These are phyloP conservation scores for Panthera tigris DNA, from an alignment of 2,113 vertebrate genomes.

Conservation along the genomic window DNA sequence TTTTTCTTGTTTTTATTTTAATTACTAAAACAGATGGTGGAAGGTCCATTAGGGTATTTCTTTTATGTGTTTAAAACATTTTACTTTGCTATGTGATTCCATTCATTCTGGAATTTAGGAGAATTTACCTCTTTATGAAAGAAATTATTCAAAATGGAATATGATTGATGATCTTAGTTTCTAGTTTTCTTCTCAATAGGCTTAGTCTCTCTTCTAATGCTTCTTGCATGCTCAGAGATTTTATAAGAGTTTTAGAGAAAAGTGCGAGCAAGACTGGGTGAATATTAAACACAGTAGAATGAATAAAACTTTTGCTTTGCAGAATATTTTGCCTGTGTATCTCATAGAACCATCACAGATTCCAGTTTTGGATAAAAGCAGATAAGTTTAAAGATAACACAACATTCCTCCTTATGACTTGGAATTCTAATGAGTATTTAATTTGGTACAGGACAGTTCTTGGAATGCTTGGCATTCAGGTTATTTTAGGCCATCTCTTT, in stretches of 20 bases:
- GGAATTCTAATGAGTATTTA: constrained; percentile 17
- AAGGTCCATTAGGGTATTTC: neutral
- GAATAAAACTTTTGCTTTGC: constrained; percentile 43
- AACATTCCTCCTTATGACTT: constrained; percentile 1
- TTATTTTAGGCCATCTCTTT: constrained; percentile 56
- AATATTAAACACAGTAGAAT: constrained; percentile 23
- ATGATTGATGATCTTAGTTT: constrained; percentile 24
- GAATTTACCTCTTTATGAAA: constrained; percentile 47
- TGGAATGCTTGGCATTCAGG: constrained; percentile 57
- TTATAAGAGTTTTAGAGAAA: constrained; percentile 51
- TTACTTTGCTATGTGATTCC: constrained; percentile 39
- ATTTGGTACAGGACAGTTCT: constrained; percentile 44
- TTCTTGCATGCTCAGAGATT: constrained; percentile 26
- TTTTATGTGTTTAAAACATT: constrained; percentile 45
- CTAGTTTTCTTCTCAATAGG: constrained; percentile 41
- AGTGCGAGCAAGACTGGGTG: constrained; percentile 10
- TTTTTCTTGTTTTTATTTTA: constrained; percentile 32
- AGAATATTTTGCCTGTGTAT: constrained; percentile 36
- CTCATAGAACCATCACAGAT: neutral
- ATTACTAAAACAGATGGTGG: constrained; percentile 7
- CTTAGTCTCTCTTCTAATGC: neutral
- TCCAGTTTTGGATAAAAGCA: constrained; percentile 41
- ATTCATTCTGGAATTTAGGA: constrained; percentile 36
- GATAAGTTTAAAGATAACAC: constrained; percentile 12
- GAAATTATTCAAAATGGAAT: constrained; percentile 33